Evolutionary conservation across 2,113 vertebrate genomes (phyloP).

Genomic region (Tenrec ecaudatus): DNA sequence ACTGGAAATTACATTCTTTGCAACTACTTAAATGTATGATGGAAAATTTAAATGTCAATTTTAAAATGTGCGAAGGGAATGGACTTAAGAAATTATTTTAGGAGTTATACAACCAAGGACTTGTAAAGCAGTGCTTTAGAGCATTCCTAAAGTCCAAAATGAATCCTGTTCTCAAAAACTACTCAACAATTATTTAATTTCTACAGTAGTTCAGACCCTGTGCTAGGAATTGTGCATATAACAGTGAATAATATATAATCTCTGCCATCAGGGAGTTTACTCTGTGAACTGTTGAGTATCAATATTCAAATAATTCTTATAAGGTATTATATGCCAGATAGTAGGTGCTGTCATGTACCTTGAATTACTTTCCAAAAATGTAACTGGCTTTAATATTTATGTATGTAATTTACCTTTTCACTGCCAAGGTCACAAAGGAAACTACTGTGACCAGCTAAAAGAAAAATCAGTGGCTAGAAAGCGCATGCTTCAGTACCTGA

Average conservation of each 20-base stretch:
- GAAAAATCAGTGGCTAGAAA: slow-evolving; percentile 70
- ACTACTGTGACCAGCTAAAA: slow-evolving; percentile 32
- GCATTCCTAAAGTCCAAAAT: neutral
- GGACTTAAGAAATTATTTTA: neutral
- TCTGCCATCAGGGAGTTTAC: neutral
- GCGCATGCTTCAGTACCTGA: neutral
- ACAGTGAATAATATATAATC: too few relatives aligned
- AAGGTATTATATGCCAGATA: neutral
- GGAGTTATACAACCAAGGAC: neutral
- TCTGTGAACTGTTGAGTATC: neutral
- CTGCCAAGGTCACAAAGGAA: slow-evolving; percentile 17
- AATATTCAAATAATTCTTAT: neutral
- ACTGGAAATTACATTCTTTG: slow-evolving; percentile 58
- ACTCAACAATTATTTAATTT: slow-evolving; percentile 15
- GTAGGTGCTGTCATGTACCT: neutral
- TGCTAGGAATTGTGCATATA: neutral
- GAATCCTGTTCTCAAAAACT: slow-evolving; percentile 12
- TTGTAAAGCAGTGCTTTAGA: neutral
- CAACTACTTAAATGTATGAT: slow-evolving; percentile 68
- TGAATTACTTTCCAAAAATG: slow-evolving; percentile 19
- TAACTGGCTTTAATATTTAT: slow-evolving; percentile 9
- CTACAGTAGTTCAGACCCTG: neutral
- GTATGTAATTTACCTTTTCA: neutral
- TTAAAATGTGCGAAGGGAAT: slow-evolving; percentile 50
- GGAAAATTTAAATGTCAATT: slow-evolving; percentile 71